Evolutionary conservation across 2,888 invertebrate species (phyloP).

Genomic region (Ophion ventricosus): DNA sequence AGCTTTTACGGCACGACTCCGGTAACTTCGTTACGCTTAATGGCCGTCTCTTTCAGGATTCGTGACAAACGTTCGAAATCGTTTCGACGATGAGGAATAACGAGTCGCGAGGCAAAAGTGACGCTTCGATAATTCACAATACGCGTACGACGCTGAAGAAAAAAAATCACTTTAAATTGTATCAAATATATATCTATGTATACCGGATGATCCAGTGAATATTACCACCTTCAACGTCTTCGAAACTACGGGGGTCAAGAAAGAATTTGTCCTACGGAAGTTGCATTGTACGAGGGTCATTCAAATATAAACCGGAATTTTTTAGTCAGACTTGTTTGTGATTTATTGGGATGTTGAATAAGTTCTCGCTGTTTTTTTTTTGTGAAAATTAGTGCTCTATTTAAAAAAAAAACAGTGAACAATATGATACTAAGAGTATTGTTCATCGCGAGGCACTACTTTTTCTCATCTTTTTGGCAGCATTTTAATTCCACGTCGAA

Average conservation of each 20-base stretch:
- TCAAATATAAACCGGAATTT: no score
- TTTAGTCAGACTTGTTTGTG: no score
- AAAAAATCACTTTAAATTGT: neutral
- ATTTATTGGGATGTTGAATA: no score
- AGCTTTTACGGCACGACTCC: conserved; percentile 58
- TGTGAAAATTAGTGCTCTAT: no score
- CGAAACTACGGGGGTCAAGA: no score
- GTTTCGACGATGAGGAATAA: conserved; percentile 46
- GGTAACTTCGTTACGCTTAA: conserved; percentile 61
- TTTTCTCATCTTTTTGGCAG: no score
- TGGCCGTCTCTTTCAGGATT: conserved; percentile 52
- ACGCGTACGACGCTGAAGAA: neutral
- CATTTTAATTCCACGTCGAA: no score
- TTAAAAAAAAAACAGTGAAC: neutral
- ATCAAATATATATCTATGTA: neutral
- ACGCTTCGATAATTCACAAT: conserved; percentile 55
- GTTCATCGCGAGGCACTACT: no score
- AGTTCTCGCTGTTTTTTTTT: no score
- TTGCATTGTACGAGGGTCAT: neutral
- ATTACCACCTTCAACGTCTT: no score
- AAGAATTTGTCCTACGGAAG: neutral
- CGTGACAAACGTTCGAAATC: conserved; percentile 48
- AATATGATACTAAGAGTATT: no score
- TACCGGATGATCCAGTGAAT: neutral
- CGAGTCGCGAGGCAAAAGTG: conserved; percentile 44